phyloP scores from a whole-genome alignment of 2,888 invertebrate species.

The Candidula unifasciata region DNA sequence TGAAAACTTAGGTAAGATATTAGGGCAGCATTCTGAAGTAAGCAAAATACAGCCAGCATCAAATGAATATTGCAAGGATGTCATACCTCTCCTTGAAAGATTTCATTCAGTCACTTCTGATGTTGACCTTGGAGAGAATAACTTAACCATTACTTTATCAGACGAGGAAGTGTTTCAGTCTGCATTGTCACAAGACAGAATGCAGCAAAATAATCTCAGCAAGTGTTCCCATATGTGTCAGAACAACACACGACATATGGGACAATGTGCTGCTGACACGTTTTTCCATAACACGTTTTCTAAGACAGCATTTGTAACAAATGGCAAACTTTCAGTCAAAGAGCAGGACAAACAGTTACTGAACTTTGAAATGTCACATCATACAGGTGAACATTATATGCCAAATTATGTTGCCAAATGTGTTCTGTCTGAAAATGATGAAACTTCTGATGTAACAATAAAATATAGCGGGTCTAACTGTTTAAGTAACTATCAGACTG shows the following conservation, averaged over 20 bases:
- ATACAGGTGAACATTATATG: background rate
- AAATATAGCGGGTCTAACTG: background rate
- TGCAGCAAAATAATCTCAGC: background rate
- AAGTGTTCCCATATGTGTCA: background rate
- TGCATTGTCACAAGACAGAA: background rate
- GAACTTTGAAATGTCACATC: background rate
- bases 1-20: background rate
- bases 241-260: background rate
- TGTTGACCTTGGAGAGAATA: slow-evolving; percentile 44
- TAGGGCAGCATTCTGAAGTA: background rate
- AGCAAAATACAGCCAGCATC: slow-evolving; percentile 34
- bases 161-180: slow-evolving; percentile 32
- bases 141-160: slow-evolving; percentile 41
- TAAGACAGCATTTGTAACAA: background rate
- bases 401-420: too few species aligned
- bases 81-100: slow-evolving; percentile 35
- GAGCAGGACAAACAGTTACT: background rate
- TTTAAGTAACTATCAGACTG: background rate
- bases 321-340: background rate
- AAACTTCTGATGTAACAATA: background rate
- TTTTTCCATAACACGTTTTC: background rate
- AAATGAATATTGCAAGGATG: slow-evolving; percentile 37
- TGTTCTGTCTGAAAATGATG: background rate
- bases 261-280: background rate
- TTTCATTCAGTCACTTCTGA: slow-evolving; percentile 48